Evolutionary conservation across 2,888 invertebrate species (phyloP), one percentile per base, ranked within the genome.

Genomic region (Andrena camellia): DNA sequence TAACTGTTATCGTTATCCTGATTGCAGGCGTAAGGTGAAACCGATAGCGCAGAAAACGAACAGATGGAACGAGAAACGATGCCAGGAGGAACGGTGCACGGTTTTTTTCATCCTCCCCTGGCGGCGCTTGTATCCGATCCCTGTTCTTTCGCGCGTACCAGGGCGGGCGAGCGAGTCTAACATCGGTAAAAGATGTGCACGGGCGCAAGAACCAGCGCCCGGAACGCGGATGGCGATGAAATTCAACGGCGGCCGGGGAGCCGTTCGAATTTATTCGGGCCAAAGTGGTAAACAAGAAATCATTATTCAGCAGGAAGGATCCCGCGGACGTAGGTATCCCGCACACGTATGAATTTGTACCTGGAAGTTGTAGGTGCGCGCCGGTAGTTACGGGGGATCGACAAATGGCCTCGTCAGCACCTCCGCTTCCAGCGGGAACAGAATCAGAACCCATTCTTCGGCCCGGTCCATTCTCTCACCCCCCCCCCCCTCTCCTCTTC

Each of bases 361-460:
- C 77, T 83, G 77, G 17, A 64, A 57, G 71, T 79, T 69, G 67
- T 78, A 83, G 70, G 73, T 78, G 81, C 81, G 79, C 79, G 67
- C 57, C 60, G 42, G 81, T 78, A 83, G 87, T 85, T 86, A 83
- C 80, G 74, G 54, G 79, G 85, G 80, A 83, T 86, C 82, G 84
- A 84, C 85, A 89, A 90, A 89, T 87, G 85, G 87, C 90, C 60
- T 82, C 89, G 89, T 90, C 91, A 89, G 89, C 91, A 90, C 84
- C 88, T 89, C 81, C 86, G 85, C 84, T 90, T 89, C 86, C 84
- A 83, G 35, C 86, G 69, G 83, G 85, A 90, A 88, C 87, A 85
- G 89, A 91, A 91, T 91, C 88, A 90, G 90, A 88, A 84, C 67
- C 90, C 81, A 91, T 91, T 91, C 90, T 91, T 90, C 87, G 80